Conservation (phyloP, 2,888 invertebrate genomes). For the Netelia inedita region DNA sequence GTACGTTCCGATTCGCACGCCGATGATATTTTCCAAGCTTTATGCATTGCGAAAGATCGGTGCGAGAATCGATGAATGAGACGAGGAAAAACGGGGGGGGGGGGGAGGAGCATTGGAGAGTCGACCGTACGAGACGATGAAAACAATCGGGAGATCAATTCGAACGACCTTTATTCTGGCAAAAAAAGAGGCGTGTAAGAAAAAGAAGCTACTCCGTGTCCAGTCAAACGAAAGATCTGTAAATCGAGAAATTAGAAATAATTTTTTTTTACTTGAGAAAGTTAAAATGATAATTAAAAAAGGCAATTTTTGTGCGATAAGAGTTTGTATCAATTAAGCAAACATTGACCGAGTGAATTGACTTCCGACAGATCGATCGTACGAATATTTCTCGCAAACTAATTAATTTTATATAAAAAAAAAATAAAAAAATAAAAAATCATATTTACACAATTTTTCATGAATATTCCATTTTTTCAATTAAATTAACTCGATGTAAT, state of each 20-base stretch:
- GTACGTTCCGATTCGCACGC: constrained; percentile 58
- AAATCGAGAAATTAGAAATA: background rate
- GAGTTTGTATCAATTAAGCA: no score
- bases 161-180: constrained; percentile 11
- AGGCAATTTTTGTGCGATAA: background rate
- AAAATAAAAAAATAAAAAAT: no score
- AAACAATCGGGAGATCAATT: background rate
- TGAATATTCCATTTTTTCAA: no score
- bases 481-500: no score
- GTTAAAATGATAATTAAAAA: constrained; percentile 49
- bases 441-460: no score
- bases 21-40: constrained; percentile 37
- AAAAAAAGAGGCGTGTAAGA: background rate
- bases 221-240: no score
- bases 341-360: no score
- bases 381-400: no score
- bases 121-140: background rate
- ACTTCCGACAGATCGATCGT: no score
- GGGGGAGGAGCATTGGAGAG: background rate
- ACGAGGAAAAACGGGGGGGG: constrained; percentile 1
- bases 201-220: background rate
- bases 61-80: constrained; percentile 47
- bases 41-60: constrained; percentile 4
- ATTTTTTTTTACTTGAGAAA: constrained; percentile 1
- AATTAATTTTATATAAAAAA: no score